Evolutionary conservation across 64 coral and sea anemone species (phyloP).

Genomic region (Cladopsammia gracilis): DNA sequence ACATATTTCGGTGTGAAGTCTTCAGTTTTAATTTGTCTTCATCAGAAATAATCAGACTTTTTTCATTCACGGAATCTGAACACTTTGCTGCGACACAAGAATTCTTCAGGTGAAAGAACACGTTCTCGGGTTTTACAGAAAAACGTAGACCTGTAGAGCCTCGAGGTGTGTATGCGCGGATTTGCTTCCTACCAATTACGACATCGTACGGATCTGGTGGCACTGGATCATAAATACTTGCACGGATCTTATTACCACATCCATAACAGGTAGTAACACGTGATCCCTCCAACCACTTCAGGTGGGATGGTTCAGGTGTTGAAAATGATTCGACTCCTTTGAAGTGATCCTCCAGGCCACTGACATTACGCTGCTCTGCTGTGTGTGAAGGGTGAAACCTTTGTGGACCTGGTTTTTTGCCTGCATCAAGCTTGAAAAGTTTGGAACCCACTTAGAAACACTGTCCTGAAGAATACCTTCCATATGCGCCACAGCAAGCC

Average conservation of each 20-base stretch:
- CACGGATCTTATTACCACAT: conserved; percentile 40
- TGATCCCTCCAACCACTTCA: conserved; percentile 41
- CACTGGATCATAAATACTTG: conserved; percentile 49
- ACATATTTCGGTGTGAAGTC: conserved; percentile 38
- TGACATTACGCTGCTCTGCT: conserved; percentile 40
- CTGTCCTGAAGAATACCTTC: background rate
- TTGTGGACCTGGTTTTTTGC: conserved; percentile 48
- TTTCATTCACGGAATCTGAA: conserved; percentile 26
- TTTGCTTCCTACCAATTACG: conserved; percentile 49
- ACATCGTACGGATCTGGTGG: conserved; percentile 50
- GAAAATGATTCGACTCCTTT: conserved; percentile 25
- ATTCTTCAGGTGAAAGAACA: conserved; percentile 44
- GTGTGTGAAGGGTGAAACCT: conserved; percentile 1
- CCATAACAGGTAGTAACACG: conserved; percentile 61
- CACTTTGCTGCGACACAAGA: conserved; percentile 56
- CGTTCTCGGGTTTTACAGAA: conserved; percentile 34
- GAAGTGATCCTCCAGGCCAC: background rate
- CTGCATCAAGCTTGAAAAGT: conserved; percentile 45
- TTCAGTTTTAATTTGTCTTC: conserved; percentile 47
- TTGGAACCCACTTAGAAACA: conserved; percentile 9
- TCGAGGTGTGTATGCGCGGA: conserved; percentile 40
- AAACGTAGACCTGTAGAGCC: conserved; percentile 34
- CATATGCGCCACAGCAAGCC: conserved; percentile 24
- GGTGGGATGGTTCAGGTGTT: conserved; percentile 47
- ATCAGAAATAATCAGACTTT: conserved; percentile 42